These are phyloP conservation scores for Papilio xuthus DNA, from an alignment of 1,140 invertebrate species.

Conservation along the genomic window DNA sequence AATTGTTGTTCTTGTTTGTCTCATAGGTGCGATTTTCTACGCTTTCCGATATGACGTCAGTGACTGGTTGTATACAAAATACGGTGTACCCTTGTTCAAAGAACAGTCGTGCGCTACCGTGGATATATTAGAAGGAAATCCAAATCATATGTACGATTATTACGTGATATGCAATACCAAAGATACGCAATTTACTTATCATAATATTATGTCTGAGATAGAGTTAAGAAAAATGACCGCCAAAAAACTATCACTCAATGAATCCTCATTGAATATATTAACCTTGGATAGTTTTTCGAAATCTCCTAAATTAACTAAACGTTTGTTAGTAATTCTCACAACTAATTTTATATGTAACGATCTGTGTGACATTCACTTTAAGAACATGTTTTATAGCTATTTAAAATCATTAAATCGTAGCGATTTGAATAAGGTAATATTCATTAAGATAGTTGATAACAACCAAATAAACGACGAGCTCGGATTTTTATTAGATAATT, in stretches of 20 bases:
- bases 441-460: slow-evolving; percentile 76
- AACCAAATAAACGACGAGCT: slow-evolving; percentile 77
- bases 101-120: slow-evolving; percentile 79
- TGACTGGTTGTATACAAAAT: slow-evolving; percentile 88
- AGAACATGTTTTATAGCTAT: slow-evolving; percentile 78
- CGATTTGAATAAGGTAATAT: slow-evolving; percentile 76
- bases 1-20: slow-evolving; percentile 86
- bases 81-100: slow-evolving; percentile 88
- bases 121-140: slow-evolving; percentile 82
- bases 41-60: slow-evolving; percentile 89
- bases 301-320: slow-evolving; percentile 77
- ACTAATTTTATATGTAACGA: slow-evolving; percentile 79
- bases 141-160: slow-evolving; percentile 91
- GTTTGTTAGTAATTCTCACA: slow-evolving; percentile 75
- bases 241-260: slow-evolving; percentile 67
- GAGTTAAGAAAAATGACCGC: slow-evolving; percentile 83
- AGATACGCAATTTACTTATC: slow-evolving; percentile 90
- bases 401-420: slow-evolving; percentile 76
- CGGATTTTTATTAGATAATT: slow-evolving; percentile 75
- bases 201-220: slow-evolving; percentile 89
- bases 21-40: slow-evolving; percentile 86
- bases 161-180: slow-evolving; percentile 94
- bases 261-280: slow-evolving; percentile 71
- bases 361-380: slow-evolving; percentile 76
- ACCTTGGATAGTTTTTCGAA: slow-evolving; percentile 80